Evolutionary conservation across 2,888 invertebrate genomes (phyloP), one percentile per base, ranked within the genome.

Genomic region (Napeogenes inachia): DNA sequence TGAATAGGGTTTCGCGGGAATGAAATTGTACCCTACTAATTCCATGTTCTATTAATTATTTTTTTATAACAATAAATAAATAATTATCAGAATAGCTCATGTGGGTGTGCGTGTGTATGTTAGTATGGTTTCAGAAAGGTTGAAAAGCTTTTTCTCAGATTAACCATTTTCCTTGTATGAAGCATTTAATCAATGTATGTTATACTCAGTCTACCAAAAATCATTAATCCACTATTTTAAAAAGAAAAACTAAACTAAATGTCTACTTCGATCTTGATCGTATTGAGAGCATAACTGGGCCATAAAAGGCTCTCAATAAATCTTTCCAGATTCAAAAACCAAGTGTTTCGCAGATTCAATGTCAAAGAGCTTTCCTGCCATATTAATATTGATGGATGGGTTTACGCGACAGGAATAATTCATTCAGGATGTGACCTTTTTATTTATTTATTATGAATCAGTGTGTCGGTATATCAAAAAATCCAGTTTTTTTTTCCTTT

Each of bases 351-450:
- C 46, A 54, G 47, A 61, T 45, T 54, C 60, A 61, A 61, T 54
- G 57, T 61, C 54, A 42, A 45, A 58, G 45, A 30, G 58, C 46
- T 55, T 38, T 57, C 55, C 32, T 57, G 54, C 64, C 66, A 59
- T 61, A 65, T 59, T 75, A 75, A 76, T 74, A 54, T 71, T 72
- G 74, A 73, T 69, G 68, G 72, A 75, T 73, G 60, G 61, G 38
- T 56, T 56, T 63, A 62, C 57, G 58, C 57, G 53, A 54, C 54
- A 55, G 50, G 56, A 63, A 63, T 61, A 61, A 60, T 65, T 63
- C 64, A 65, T 59, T 61, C 57, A 64, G 32, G 62, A 61, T 63
- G 54, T 59, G 61, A 61, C 33, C 58, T 64, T 61, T 61, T 45
- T 59, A 53, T 53, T 59, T 56, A 59, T 62, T 54, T 57, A 57